Conservation (phyloP, 2,113 vertebrate genomes). For the Brevimyrus niger region DNA sequence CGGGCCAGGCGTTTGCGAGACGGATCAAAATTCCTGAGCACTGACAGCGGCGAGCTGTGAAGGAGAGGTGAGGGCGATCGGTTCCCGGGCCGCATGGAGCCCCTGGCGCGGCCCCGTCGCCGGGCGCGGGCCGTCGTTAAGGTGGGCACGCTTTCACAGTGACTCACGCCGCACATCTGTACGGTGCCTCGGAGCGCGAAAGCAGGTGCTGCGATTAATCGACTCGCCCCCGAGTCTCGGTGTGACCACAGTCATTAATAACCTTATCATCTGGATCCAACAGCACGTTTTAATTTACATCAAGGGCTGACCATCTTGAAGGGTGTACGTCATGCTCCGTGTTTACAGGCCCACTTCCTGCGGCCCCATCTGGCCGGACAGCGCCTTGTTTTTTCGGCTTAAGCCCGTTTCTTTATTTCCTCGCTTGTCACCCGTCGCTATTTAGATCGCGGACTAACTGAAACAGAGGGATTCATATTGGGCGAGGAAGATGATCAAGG, state of each 20-base stretch:
- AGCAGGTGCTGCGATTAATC: slow-evolving; percentile 16
- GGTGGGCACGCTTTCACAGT: not conserved
- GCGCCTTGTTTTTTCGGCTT: not conserved
- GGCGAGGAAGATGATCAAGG: not conserved
- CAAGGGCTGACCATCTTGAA: slow-evolving; percentile 20
- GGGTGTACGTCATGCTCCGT: slow-evolving; percentile 8
- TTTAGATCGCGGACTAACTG: not conserved
- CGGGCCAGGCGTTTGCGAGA: not conserved
- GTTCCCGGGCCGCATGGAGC: not conserved
- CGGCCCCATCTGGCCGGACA: slow-evolving; percentile 11
- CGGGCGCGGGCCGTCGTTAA: not conserved
- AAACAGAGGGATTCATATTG: not conserved
- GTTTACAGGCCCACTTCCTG: slow-evolving; percentile 7
- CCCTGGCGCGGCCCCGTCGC: not conserved
- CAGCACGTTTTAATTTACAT: slow-evolving; percentile 25
- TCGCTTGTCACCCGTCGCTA: not conserved
- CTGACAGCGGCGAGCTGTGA: slow-evolving; percentile 1
- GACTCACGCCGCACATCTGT: not conserved
- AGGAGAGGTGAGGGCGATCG: not conserved
- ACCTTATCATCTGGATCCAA: slow-evolving; percentile 21
- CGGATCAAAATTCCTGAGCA: slow-evolving; percentile 24
- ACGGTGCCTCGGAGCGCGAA: not conserved
- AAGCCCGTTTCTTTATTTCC: slow-evolving; percentile 1
- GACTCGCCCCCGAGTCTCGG: not conserved
- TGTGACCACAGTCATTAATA: slow-evolving; percentile 10